Evolutionary conservation across 2,888 invertebrate species (phyloP).

Genomic region (Linnaemya tessellans): DNA sequence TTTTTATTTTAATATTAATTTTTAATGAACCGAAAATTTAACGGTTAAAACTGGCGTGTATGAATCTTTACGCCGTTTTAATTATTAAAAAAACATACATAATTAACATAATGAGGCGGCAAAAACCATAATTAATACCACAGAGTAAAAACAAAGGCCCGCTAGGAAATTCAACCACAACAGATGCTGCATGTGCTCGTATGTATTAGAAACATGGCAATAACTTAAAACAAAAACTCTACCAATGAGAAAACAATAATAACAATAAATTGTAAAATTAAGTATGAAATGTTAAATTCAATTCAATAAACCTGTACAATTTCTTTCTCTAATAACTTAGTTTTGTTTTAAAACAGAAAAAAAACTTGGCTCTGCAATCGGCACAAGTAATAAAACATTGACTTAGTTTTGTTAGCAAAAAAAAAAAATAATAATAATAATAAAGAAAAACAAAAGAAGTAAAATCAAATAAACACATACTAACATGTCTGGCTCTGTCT

Average conservation of each 20-base stretch:
- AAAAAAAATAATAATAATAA: not conserved
- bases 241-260: not conserved
- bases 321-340: slow-evolving; percentile 8
- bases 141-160: not conserved
- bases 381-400: slow-evolving; percentile 44
- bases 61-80: slow-evolving; percentile 36
- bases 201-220: not conserved
- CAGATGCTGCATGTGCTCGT: not conserved
- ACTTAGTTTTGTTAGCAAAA: slow-evolving; percentile 60
- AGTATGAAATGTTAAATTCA: not conserved
- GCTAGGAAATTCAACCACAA: not conserved
- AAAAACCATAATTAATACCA: slow-evolving; percentile 37
- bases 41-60: not conserved
- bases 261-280: not conserved
- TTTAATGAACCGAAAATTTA: slow-evolving; percentile 36
- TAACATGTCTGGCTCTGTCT: not conserved
- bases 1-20: slow-evolving; percentile 19
- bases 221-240: not conserved
- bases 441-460: not conserved
- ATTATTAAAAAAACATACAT: slow-evolving; percentile 5
- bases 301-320: not conserved
- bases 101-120: slow-evolving; percentile 53
- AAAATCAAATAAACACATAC: not conserved
- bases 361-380: slow-evolving; percentile 30
- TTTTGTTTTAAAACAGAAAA: not conserved